These are phyloP conservation scores for Nyctibius grandis DNA, from an alignment of 2,797 vertebrate genomes.

Conservation along the genomic window DNA sequence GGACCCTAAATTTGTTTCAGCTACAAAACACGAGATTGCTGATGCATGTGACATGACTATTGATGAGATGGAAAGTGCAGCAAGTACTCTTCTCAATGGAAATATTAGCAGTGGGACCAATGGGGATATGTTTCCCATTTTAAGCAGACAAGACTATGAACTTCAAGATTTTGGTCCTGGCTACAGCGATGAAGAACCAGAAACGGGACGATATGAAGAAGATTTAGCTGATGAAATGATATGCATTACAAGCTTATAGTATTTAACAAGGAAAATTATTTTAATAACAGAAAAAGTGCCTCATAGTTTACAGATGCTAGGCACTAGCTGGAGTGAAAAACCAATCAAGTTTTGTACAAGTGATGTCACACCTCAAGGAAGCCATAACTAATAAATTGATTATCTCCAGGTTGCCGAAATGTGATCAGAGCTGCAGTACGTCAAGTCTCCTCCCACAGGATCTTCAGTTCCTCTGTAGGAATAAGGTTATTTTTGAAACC, in stretches of 20 bases:
- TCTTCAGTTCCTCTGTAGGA: not conserved
- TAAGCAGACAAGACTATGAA: conserved; percentile 86
- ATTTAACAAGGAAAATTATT: conserved; percentile 67
- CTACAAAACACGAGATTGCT: conserved; percentile 96
- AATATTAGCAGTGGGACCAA: conserved; percentile 80
- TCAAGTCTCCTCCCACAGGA: conserved; percentile 1
- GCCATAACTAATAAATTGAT: conserved; percentile 71
- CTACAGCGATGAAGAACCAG: conserved; percentile 95
- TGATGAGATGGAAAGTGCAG: conserved; percentile 99
- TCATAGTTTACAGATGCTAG: conserved; percentile 85
- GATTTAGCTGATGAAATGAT: conserved; percentile 99
- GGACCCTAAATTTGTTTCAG: conserved; percentile 97
- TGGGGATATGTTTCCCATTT: conserved; percentile 84
- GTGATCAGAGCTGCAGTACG: not conserved
- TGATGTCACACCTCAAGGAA: conserved; percentile 71
- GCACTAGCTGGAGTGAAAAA: conserved; percentile 79
- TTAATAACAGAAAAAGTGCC: conserved; percentile 92
- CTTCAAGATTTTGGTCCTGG: conserved; percentile 89
- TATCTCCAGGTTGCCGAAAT: conserved; percentile 39
- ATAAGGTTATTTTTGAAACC: conserved; percentile 13
- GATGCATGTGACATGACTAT: conserved; percentile 99
- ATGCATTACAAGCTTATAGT: conserved; percentile 99
- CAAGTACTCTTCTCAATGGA: conserved; percentile 92
- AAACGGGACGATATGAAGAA: conserved; percentile 89
- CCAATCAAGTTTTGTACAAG: conserved; percentile 59